These are phyloP conservation scores for Pectinophora gossypiella DNA, from an alignment of 1,140 invertebrate genomes.

Conservation along the genomic window DNA sequence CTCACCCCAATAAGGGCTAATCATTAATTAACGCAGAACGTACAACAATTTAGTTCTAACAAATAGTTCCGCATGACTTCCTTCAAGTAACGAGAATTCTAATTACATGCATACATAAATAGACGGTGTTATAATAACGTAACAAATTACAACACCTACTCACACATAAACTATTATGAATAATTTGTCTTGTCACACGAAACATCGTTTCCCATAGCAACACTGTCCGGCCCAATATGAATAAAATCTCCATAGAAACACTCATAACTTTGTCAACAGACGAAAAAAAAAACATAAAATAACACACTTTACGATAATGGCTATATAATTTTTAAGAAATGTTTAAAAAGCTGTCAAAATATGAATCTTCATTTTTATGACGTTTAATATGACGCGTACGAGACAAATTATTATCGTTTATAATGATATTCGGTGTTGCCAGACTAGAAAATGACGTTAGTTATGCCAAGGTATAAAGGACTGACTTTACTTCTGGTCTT, in stretches of 20 bases:
- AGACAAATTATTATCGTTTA: no score
- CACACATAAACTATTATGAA: not conserved
- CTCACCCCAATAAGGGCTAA: no score
- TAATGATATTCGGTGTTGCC: no score
- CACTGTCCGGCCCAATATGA: not conserved
- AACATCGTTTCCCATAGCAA: not conserved
- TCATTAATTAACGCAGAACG: no score
- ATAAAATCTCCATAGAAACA: not conserved
- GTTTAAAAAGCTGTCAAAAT: slow-evolving; percentile 4
- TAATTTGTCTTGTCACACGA: not conserved
- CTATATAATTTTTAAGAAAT: slow-evolving; percentile 16
- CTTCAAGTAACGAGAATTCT: not conserved
- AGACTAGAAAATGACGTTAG: no score
- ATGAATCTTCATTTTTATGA: not conserved
- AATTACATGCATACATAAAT: not conserved
- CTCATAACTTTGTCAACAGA: not conserved
- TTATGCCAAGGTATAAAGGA: no score
- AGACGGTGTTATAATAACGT: no score
- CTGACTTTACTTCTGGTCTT: no score
- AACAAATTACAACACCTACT: not conserved
- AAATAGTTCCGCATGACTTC: no score
- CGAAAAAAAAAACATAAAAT: slow-evolving; percentile 21
- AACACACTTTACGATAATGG: slow-evolving; percentile 17
- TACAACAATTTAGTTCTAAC: no score
- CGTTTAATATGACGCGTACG: no score